Conservation (phyloP, 1,140 invertebrate species). For the Proctacanthus coquilletti region DNA sequence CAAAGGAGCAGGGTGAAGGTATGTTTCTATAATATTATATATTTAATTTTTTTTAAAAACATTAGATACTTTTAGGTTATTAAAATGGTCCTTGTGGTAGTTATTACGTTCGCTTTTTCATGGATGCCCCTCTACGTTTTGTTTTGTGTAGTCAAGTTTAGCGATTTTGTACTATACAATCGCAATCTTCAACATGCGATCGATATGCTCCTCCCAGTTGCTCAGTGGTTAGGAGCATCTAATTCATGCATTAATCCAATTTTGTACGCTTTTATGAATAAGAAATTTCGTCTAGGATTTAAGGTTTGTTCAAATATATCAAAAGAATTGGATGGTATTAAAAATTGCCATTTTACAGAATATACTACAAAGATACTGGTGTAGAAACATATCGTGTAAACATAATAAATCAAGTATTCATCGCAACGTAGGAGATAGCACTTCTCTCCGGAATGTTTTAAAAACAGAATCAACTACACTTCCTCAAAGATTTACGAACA, state of each 20-base stretch:
- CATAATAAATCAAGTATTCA: no score
- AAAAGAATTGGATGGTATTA: no score
- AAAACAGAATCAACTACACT: no score
- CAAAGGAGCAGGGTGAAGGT: constrained; percentile 16
- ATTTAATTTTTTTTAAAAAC: constrained; percentile 3
- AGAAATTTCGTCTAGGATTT: constrained; percentile 49
- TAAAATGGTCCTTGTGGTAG: constrained; percentile 49
- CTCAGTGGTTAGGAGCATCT: constrained; percentile 48
- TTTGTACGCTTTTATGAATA: constrained; percentile 50
- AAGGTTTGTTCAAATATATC: no score
- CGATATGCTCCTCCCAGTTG: constrained; percentile 35
- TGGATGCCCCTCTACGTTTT: constrained; percentile 49
- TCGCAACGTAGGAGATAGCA: no score
- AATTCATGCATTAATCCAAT: constrained; percentile 35
- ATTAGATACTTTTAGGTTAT: constrained; percentile 24
- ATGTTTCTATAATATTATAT: constrained; percentile 1
- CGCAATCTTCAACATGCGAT: constrained; percentile 24
- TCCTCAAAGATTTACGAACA: no score
- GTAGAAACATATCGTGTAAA: no score
- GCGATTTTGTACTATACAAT: constrained; percentile 10
- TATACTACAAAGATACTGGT: no score
- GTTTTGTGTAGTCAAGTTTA: constrained; percentile 33
- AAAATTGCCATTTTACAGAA: no score
- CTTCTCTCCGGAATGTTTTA: no score
- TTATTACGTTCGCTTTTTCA: constrained; percentile 43